Conservation (phyloP, 92 coral and sea anemone species). For the Ricordea florida region DNA sequence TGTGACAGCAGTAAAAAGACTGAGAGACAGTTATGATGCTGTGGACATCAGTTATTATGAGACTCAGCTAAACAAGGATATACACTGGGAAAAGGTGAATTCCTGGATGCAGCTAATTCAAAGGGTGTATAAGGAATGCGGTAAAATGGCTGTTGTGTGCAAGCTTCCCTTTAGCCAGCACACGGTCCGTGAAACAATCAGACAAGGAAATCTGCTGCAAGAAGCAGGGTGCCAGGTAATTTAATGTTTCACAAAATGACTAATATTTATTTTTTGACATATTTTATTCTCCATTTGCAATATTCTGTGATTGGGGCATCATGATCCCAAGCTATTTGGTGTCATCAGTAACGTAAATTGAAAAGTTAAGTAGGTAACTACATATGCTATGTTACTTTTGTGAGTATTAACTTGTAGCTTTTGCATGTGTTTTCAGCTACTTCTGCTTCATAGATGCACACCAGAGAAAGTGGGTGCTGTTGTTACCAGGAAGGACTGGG, state of each 20-base stretch:
- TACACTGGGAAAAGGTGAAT: conserved; percentile 16
- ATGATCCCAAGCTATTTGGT: too few relatives aligned
- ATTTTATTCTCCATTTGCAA: too few relatives aligned
- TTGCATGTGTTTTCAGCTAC: conserved; percentile 6
- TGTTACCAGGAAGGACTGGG: conserved; percentile 44
- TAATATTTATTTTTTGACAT: too few relatives aligned
- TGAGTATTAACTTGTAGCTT: neutral
- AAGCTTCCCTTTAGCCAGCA: conserved; percentile 40
- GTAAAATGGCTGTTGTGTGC: conserved; percentile 34
- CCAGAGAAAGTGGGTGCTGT: neutral
- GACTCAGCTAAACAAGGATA: too few relatives aligned
- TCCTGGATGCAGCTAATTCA: conserved; percentile 26
- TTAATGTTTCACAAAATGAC: neutral
- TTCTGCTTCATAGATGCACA: conserved; percentile 40
- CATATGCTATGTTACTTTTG: neutral
- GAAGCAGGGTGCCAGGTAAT: conserved; percentile 60
- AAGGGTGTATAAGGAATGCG: too few relatives aligned
- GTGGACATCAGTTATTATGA: conserved; percentile 5
- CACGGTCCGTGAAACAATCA: conserved; percentile 17
- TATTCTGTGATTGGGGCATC: too few relatives aligned
- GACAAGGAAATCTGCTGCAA: conserved; percentile 26
- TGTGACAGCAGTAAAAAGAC: conserved; percentile 6
- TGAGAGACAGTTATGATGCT: conserved; percentile 23
- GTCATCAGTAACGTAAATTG: too few relatives aligned
- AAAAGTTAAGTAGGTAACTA: too few relatives aligned